phyloP scores from a whole-genome alignment of 2,113 vertebrate species.

The Lichenostomus cassidix region DNA sequence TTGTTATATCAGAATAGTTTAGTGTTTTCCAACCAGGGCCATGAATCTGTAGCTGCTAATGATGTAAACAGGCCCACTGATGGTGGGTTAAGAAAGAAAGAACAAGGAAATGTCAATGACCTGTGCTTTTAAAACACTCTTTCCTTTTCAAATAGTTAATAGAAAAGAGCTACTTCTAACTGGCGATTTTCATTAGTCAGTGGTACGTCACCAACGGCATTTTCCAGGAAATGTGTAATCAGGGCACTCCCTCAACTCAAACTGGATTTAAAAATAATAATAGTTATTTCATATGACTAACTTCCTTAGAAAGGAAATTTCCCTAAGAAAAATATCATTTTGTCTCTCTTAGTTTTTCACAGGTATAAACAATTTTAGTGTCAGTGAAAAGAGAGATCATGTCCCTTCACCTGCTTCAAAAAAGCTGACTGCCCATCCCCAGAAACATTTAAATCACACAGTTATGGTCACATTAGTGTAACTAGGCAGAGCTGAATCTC shows the following conservation, averaged over 20 bases:
- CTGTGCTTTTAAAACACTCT: background rate
- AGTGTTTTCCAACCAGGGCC: background rate
- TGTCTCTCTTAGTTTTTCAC: background rate
- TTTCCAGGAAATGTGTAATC: conserved; percentile 70
- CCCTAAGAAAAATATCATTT: conserved; percentile 19
- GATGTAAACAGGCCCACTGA: background rate
- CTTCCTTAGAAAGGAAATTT: conserved; percentile 71
- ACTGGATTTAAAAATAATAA: conserved; percentile 55
- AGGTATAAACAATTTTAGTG: background rate
- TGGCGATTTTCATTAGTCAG: conserved; percentile 26
- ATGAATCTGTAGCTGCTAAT: background rate
- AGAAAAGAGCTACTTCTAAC: background rate
- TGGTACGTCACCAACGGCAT: conserved; percentile 32
- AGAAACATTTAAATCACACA: background rate
- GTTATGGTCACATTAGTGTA: background rate
- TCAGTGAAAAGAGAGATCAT: background rate
- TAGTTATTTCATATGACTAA: conserved; percentile 54
- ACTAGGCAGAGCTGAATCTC: background rate
- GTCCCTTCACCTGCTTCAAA: background rate
- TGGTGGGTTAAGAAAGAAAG: background rate
- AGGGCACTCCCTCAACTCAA: conserved; percentile 62
- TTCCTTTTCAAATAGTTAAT: conserved; percentile 6
- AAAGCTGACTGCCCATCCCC: background rate
- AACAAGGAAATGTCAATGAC: background rate
- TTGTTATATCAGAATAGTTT: background rate